phyloP scores from a whole-genome alignment of 2,113 vertebrate species.

The Campylorhamphus procurvoides region DNA sequence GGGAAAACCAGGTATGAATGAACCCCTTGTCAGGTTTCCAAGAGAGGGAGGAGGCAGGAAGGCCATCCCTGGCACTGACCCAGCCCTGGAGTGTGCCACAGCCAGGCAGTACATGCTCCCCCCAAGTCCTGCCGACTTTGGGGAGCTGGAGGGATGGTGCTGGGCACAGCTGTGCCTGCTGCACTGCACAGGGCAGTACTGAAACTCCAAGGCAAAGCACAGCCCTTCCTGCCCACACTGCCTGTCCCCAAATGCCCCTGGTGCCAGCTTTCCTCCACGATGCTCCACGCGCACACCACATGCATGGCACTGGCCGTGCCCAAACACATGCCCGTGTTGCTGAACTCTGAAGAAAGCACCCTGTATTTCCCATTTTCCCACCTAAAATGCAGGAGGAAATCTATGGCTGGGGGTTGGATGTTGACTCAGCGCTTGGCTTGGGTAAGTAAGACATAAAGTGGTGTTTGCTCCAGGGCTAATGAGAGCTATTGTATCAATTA shows the following conservation, averaged over 20 bases:
- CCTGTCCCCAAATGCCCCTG: rapidly evolving
- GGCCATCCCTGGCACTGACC: background rate
- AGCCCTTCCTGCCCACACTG: background rate
- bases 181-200: background rate
- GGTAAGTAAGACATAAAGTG: background rate
- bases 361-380: rapidly evolving
- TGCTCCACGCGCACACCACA: rapidly evolving
- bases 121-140: rapidly evolving
- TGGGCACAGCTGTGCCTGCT: background rate
- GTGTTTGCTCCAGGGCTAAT: background rate
- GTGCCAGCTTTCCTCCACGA: no score
- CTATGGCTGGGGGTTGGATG: background rate
- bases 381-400: background rate
- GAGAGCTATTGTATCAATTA: background rate
- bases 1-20: background rate
- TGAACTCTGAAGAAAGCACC: background rate
- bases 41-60: background rate
- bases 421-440: background rate
- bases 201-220: background rate
- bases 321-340: rapidly evolving
- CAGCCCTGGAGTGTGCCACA: background rate
- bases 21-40: background rate
- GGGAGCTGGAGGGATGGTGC: background rate
- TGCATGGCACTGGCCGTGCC: rapidly evolving
- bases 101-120: rapidly evolving